Evolutionary conservation across 2,797 vertebrate species (phyloP), one percentile per base, ranked within the genome.

Genomic region (Sciaenops ocellatus): DNA sequence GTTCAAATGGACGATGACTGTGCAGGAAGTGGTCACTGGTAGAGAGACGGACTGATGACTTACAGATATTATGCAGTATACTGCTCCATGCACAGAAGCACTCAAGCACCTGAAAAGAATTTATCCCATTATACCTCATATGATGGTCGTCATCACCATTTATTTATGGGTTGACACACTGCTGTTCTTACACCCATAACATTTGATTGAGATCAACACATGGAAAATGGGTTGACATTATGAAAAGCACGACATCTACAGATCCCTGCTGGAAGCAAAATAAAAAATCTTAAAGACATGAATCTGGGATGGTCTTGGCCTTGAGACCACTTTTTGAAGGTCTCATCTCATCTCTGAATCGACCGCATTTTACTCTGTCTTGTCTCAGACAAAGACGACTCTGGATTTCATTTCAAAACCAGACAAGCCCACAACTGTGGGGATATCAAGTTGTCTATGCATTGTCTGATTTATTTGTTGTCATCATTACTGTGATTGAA

Each of bases 1-100:
- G 68, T 73, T 75, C 60, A 84, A 65, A 78, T 80, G 46, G 67
- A 69, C 22, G 7, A 68, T 67, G 69, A 72, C 54, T 52, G 24
- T 62, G 65, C 80, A 73, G 76, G 76, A 87, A 69, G 52, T 69
- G 54, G 52, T 69, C 24, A 52, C 51, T 46, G 10, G 34, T 10
- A 54, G 65, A 55, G 64, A 66, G 57, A 30, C 3, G 0, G 41
- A 65, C 61, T 66, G 75, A 83, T 69, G 44, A 72, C 65, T 73
- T 42, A 38, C 63, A 84, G 56, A 69, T 72, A 51, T 55, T 68
- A 38, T 28, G 42, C 13, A 34, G 34, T n/a, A 17, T n/a, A 38
- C 28, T 67, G 26, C 55, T 73, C 20, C 7, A 76, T 22, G 48
- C 17, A 50, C 20, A 73, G 50, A 69, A 55, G 63, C 4, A 74